Evolutionary conservation across 2,797 vertebrate species (phyloP).

Genomic region (Channa striata): DNA sequence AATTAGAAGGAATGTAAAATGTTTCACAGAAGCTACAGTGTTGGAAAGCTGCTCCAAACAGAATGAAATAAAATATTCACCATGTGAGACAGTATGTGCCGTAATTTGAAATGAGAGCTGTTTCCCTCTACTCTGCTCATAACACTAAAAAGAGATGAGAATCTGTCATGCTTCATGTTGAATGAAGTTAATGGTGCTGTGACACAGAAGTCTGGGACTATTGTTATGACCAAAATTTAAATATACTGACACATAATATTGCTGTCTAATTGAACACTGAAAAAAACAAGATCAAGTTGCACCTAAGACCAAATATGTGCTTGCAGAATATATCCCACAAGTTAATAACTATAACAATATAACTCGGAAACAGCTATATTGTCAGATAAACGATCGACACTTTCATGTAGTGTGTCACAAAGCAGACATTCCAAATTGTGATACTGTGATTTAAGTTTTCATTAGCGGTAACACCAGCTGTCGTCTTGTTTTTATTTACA

Average conservation of each 20-base stretch:
- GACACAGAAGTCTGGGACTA: conserved; percentile 11
- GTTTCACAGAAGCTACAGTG: conserved; percentile 32
- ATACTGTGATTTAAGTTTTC: background rate
- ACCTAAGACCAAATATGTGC: background rate
- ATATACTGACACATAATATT: conserved; percentile 11
- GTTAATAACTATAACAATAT: background rate
- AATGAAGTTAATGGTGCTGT: conserved; percentile 21
- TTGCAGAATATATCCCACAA: background rate
- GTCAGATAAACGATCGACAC: background rate
- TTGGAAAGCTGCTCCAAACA: conserved; percentile 54
- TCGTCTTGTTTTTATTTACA: background rate
- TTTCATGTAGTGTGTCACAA: background rate
- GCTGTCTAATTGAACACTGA: conserved; percentile 13
- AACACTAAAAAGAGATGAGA: conserved; percentile 22
- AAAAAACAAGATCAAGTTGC: background rate
- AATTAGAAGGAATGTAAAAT: conserved; percentile 51
- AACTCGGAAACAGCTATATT: background rate
- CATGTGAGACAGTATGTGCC: conserved; percentile 25
- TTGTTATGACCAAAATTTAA: conserved; percentile 2
- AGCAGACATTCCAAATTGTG: background rate
- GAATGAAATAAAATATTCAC: conserved; percentile 55
- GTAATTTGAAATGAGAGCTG: conserved; percentile 51
- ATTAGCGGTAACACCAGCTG: background rate
- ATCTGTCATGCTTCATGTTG: conserved; percentile 31
- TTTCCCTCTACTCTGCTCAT: conserved; percentile 22